Conservation (phyloP, 2,888 invertebrate genomes). For the Pimpla rufipes region DNA sequence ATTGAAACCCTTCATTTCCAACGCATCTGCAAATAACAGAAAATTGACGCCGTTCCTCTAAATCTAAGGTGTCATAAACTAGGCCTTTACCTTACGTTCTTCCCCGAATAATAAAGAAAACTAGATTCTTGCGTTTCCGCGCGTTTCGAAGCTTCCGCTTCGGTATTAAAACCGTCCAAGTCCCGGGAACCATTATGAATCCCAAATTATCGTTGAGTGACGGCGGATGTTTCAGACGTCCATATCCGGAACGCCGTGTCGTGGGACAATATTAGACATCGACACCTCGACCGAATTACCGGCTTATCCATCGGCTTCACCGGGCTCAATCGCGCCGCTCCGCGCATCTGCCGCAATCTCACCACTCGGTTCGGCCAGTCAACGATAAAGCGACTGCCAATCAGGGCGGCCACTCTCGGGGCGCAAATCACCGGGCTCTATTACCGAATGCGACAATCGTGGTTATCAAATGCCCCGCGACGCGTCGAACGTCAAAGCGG, state of each 20-base stretch:
- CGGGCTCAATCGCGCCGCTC: background rate
- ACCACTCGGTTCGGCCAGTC: background rate
- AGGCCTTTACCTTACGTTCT: too few species aligned
- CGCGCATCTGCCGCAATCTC: background rate
- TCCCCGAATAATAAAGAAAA: too few species aligned
- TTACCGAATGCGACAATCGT: conserved; percentile 28
- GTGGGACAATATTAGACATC: background rate
- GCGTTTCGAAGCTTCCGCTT: too few species aligned
- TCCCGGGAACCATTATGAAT: too few species aligned
- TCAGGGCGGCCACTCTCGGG: background rate
- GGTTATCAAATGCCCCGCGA: conserved; percentile 1
- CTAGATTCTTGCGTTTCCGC: too few species aligned
- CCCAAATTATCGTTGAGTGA: background rate
- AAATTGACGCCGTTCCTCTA: too few species aligned
- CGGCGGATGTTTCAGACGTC: background rate
- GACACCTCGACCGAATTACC: background rate
- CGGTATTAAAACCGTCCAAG: too few species aligned
- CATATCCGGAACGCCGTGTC: background rate
- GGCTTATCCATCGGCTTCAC: background rate
- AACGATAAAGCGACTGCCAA: conserved; percentile 9
- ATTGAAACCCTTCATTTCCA: too few species aligned
- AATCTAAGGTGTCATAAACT: too few species aligned
- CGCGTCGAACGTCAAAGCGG: conserved; percentile 25
- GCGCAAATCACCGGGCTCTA: background rate
- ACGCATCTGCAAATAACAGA: too few species aligned